Evolutionary conservation across 2,797 vertebrate species (phyloP).

Genomic region (Gymnoscopelus braueri): DNA sequence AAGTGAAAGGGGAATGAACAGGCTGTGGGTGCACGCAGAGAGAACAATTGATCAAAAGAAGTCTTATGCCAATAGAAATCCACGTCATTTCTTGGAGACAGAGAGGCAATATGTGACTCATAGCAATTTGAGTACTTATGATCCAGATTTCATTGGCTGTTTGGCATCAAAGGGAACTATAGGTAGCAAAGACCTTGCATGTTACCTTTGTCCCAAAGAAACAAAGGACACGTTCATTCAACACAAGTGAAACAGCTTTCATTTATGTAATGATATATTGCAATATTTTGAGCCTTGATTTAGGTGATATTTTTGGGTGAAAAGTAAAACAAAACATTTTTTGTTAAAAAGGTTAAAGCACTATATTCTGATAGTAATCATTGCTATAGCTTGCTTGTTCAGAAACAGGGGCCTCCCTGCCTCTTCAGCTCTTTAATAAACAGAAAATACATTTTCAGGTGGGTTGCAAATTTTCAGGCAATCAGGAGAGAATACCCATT

Average conservation of each 20-base stretch:
- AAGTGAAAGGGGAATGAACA: slow-evolving; percentile 24
- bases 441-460: too few relatives aligned
- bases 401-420: too few relatives aligned
- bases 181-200: background rate
- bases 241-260: background rate
- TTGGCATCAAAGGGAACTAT: slow-evolving; percentile 30
- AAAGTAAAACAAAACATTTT: too few relatives aligned
- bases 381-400: too few relatives aligned
- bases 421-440: too few relatives aligned
- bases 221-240: slow-evolving; percentile 1
- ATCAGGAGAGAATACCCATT: too few relatives aligned
- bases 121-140: slow-evolving; percentile 43
- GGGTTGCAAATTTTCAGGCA: too few relatives aligned
- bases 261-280: slow-evolving; percentile 6
- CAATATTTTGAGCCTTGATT: too few relatives aligned
- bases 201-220: slow-evolving; percentile 10
- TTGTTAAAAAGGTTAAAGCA: too few relatives aligned
- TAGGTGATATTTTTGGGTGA: too few relatives aligned
- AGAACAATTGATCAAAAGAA: slow-evolving; percentile 55
- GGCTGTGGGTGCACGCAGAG: slow-evolving; percentile 12
- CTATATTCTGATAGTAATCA: too few relatives aligned
- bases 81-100: slow-evolving; percentile 34
- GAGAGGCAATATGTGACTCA: slow-evolving; percentile 41
- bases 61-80: slow-evolving; percentile 48
- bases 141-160: slow-evolving; percentile 44